phyloP scores from a whole-genome alignment of 2,888 invertebrate genomes.

The Phalera bucephala region DNA sequence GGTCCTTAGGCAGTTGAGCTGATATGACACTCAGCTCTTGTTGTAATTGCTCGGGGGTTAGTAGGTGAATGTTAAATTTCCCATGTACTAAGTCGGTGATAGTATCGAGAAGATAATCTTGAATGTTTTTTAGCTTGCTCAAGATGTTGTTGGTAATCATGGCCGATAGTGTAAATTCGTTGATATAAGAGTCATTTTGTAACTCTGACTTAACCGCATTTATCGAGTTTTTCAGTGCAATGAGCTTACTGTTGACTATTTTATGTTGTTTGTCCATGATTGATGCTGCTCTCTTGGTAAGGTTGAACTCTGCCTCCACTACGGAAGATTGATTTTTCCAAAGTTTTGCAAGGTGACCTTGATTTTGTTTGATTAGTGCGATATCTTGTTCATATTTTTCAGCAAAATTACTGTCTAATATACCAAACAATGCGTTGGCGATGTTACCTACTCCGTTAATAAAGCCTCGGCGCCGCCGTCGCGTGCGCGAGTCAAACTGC shows the following conservation, averaged over 20 bases:
- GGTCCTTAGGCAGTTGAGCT: conserved; percentile 9
- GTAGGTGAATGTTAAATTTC: conserved; percentile 13
- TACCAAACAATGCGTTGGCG: conserved; percentile 7
- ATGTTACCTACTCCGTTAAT: conserved; percentile 18
- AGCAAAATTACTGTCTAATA: not conserved
- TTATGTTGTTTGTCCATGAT: conserved; percentile 16
- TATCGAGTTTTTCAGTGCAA: not conserved
- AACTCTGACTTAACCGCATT: not conserved
- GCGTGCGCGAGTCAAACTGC: too few species aligned
- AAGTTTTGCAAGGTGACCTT: not conserved
- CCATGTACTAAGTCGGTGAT: conserved; percentile 15
- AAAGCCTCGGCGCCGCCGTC: conserved; percentile 4
- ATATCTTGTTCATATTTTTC: not conserved
- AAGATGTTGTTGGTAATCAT: conserved; percentile 8
- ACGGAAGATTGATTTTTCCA: too few species aligned
- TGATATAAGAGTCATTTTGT: not conserved
- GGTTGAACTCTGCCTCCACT: too few species aligned
- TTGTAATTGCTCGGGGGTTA: conserved; percentile 15
- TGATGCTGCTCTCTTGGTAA: too few species aligned
- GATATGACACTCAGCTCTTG: conserved; percentile 13
- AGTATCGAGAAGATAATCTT: too few species aligned
- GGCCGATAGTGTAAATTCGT: conserved; percentile 10
- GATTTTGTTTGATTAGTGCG: too few species aligned
- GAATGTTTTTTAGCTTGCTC: conserved; percentile 5
- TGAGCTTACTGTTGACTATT: conserved; percentile 9